phyloP scores from a whole-genome alignment of 2,888 invertebrate species.

The Anoncus sp. region DNA sequence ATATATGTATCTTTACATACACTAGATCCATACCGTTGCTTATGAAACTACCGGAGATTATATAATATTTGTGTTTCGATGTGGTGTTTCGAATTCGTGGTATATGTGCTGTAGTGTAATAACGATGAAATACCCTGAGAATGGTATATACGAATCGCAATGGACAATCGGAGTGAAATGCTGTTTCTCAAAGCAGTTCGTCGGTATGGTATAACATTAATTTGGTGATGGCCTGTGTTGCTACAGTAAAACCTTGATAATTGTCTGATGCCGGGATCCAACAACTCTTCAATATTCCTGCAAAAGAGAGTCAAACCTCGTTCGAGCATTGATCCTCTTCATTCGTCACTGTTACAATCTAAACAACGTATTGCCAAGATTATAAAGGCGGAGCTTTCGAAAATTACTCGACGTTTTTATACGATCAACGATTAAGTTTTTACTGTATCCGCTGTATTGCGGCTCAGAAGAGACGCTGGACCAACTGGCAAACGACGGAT shows the following conservation, averaged over 20 bases:
- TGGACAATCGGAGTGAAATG: constrained; percentile 20
- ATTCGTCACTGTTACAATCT: too few species aligned
- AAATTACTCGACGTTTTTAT: too few species aligned
- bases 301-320: too few species aligned
- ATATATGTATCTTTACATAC: neutral
- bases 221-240: constrained; percentile 15
- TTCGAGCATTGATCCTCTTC: too few species aligned
- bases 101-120: constrained; percentile 21
- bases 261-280: neutral
- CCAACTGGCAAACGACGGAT: constrained; percentile 43
- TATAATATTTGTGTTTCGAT: neutral
- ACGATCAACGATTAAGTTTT: neutral
- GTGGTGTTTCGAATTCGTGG: neutral
- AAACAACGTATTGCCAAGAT: too few species aligned
- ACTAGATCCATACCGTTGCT: neutral
- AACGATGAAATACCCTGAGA: constrained; percentile 12
- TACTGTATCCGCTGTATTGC: neutral
- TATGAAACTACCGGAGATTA: too few species aligned
- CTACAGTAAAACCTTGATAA: constrained; percentile 1
- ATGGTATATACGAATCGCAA: neutral
- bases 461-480: constrained; percentile 16
- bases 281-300: neutral
- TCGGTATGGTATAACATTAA: constrained; percentile 5
- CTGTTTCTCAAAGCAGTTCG: constrained; percentile 8
- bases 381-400: neutral